These are phyloP conservation scores for Cirrhinus molitorella DNA, from an alignment of 2,797 vertebrate genomes.

Conservation along the genomic window DNA sequence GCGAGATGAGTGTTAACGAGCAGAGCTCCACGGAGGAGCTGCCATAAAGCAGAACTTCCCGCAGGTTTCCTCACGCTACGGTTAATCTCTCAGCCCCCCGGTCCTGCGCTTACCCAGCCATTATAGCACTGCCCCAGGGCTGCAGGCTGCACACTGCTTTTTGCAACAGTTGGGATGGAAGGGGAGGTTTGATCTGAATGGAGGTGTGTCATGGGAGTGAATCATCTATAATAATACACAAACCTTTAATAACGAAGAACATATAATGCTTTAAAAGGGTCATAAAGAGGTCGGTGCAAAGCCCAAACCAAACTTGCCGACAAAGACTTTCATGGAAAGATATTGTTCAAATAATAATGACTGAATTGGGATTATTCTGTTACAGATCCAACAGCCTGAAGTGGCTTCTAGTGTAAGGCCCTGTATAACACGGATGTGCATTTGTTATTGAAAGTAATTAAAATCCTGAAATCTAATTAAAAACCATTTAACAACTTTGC, in stretches of 20 bases:
- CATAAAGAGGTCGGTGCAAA: slow-evolving; percentile 28
- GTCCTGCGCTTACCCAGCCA: slow-evolving; percentile 21
- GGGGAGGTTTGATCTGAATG: slow-evolving; percentile 7
- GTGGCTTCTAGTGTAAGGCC: slow-evolving; percentile 67
- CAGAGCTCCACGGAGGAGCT: slow-evolving; percentile 64
- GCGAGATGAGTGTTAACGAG: slow-evolving; percentile 75
- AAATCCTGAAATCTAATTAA: slow-evolving; percentile 84
- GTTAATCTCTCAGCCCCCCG: slow-evolving; percentile 67
- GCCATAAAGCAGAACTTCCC: slow-evolving; percentile 75
- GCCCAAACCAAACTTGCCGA: slow-evolving; percentile 32
- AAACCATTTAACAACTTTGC: slow-evolving; percentile 82
- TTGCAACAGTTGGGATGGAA: slow-evolving; percentile 24
- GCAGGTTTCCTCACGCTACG: slow-evolving; percentile 64
- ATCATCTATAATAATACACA: neutral
- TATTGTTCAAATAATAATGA: slow-evolving; percentile 41
- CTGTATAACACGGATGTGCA: slow-evolving; percentile 74
- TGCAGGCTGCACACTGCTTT: slow-evolving; percentile 10
- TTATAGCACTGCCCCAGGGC: slow-evolving; percentile 33
- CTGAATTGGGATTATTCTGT: slow-evolving; percentile 67
- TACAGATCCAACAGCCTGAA: slow-evolving; percentile 70
- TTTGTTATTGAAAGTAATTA: slow-evolving; percentile 79
- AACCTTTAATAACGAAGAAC: slow-evolving; percentile 35
- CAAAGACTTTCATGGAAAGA: slow-evolving; percentile 27
- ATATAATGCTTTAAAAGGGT: neutral
- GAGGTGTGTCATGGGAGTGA: neutral